Base-by-base conservation (phyloP, 2,797 vertebrate species). In the Masticophis lateralis region DNA sequence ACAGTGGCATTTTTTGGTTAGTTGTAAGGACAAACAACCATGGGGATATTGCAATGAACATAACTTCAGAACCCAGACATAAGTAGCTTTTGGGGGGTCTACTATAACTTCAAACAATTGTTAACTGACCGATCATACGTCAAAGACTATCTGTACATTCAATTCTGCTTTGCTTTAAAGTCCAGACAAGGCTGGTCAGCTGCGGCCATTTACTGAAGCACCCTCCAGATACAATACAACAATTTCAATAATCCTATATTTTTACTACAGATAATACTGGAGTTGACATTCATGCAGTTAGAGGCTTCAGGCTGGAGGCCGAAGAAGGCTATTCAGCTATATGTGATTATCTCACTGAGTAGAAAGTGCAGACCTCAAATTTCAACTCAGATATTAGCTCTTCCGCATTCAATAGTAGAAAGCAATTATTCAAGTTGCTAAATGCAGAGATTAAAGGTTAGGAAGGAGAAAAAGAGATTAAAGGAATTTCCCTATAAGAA, bases 401-500 rank as follows among this genome's bases (percentile, higher is more conserved):
- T 92, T 88, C 86, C 89, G 47, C 56, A 83, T 94, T 97, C 96
- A 97, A 94, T 95, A 95, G 96, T 87, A 95, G 91, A 94, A 90
- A 91, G 60, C 95, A 91, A 95, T 94, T 0, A 5, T 89, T 59
- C 28, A 56, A 55, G 92, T 92, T 90, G 37, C 87, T 91, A 79
- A 89, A 22, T 53, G 61, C 2, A 89, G 55, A 92, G 92, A 88
- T 95, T 91, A 92, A 96, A 95, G 95, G 57, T 94, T 96, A 94
- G 89, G 88, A 89, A 63, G 83, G 90, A 94, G 93, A 89, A 63
- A 93, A 95, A 0, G 92, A 94, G 92, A 95, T 95, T 95, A 94
- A 96, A 96, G 63, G 93, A 95, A 95, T 89, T 91, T 97, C 96
- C 94, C 94, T 94, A 88, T 28, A 94, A 92, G 37, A 94, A 93